Percentiles rank a stretch among this genome's conserved stretches.
phyloP scores from a whole-genome alignment of 2,113 vertebrate genomes.

The Burhinus oedicnemus region DNA sequence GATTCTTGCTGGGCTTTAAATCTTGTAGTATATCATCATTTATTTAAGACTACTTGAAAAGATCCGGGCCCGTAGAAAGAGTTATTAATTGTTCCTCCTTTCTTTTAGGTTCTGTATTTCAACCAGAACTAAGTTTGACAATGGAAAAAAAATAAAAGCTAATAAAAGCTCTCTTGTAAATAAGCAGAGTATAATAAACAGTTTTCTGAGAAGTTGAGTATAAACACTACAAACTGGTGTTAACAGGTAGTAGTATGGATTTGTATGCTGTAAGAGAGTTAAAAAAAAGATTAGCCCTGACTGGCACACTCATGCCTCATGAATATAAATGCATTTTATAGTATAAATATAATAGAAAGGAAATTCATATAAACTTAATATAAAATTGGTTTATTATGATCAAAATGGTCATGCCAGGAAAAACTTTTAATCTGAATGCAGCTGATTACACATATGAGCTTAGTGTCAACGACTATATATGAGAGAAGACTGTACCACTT shows the following conservation, averaged over 20 bases:
- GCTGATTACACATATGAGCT: not conserved
- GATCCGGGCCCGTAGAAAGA: not conserved
- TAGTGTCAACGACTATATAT: not conserved
- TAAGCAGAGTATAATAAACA: not conserved
- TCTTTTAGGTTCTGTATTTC: not conserved
- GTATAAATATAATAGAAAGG: not conserved
- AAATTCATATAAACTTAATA: not conserved
- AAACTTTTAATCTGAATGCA: not conserved
- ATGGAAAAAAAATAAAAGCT: not conserved
- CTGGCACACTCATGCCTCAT: not conserved
- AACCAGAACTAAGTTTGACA: not conserved
- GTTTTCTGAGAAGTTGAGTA: not conserved
- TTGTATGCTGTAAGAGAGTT: not conserved
- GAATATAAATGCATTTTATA: not conserved
- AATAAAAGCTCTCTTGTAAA: not conserved
- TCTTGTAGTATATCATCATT: not conserved
- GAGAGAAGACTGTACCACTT: not conserved
- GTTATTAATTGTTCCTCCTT: not conserved
- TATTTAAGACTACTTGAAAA: conserved; percentile 11
- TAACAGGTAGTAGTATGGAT: not conserved
- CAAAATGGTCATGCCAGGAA: not conserved
- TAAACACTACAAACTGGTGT: not conserved
- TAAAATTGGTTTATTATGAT: not conserved
- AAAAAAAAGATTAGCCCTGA: not conserved
- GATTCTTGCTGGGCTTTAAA: conserved; percentile 33